Evolutionary conservation across 64 coral and sea anemone species (phyloP), one percentile per base, ranked within the genome.

Genomic region (Montipora sp.): DNA sequence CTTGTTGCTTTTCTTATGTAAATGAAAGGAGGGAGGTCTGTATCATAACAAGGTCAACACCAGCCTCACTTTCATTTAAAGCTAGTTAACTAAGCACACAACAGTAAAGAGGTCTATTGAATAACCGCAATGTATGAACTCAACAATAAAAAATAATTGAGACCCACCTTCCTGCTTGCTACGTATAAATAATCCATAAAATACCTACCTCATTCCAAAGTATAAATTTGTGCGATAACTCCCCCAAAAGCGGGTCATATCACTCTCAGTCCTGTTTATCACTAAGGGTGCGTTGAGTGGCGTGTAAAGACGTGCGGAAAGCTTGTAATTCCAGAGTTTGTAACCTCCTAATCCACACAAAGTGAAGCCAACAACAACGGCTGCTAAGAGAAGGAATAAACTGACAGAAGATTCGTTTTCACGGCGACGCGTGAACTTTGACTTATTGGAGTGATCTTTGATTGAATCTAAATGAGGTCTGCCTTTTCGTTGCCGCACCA

Each of bases 191-290:
- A 36, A 36, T 36, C 36, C 36, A 36, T 36, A 36, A 36, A 36
- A 36, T 36, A 14, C 87, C 81, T 61, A 97, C 95, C 92, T 80
- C 27, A 99, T 70, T 20, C 98, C 98, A 75, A 99, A 96, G 77
- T 99, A 99, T 47, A 99, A 47, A 75, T 99, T 99, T 13, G 98
- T 96, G 15, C 98, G 82, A 70, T 99, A 99, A 6, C 92, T 92
- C 67, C 98, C 98, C 98, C 98, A 99, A 63, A 99, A 96, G 2
- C 96, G 90, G 65, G 77, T 94, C 11, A 87, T 47, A 50, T 95
- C 94, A 78, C 60, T 75, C 48, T 96, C 91, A 73, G 72, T 80
- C 11, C 80, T 90, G 79, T 95, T 92, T 18, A 95, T 89, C 59
- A 99, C 94, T 48, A 51, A 80, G 14, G 91, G 94, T 13, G 79